Evolutionary conservation across 2,113 vertebrate genomes (phyloP).

Genomic region (Poecilia latipinna): DNA sequence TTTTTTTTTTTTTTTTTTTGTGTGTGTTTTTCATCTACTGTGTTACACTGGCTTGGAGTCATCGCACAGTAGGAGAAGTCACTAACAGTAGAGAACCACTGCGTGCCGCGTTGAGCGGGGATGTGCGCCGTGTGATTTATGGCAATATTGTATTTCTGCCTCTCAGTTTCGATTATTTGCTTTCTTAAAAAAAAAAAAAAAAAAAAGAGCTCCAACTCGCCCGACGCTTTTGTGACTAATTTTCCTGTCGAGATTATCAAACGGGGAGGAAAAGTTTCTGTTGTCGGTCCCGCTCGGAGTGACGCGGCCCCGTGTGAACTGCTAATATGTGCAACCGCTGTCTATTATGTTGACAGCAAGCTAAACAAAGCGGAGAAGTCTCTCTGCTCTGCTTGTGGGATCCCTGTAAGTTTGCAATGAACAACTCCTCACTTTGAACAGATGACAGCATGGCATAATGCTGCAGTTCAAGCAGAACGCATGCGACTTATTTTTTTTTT

Average conservation of each 20-base stretch:
- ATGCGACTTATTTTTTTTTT: not conserved
- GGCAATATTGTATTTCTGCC: slow-evolving; percentile 69
- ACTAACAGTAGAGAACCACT: slow-evolving; percentile 62
- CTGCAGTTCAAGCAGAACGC: slow-evolving; percentile 9
- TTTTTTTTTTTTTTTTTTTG: too few relatives aligned
- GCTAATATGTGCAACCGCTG: slow-evolving; percentile 24
- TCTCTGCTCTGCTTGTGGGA: slow-evolving; percentile 2
- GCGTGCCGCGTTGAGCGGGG: slow-evolving; percentile 55
- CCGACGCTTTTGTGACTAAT: slow-evolving; percentile 47
- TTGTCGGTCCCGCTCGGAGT: slow-evolving; percentile 59
- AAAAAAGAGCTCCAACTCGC: slow-evolving; percentile 35
- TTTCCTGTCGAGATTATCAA: slow-evolving; percentile 59
- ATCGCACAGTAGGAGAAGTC: slow-evolving; percentile 73
- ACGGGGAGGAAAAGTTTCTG: slow-evolving; percentile 53
- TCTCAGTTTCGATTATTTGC: slow-evolving; percentile 66
- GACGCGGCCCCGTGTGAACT: slow-evolving; percentile 41
- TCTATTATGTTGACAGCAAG: slow-evolving; percentile 38
- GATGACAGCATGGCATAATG: slow-evolving; percentile 46
- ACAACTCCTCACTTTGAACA: slow-evolving; percentile 45
- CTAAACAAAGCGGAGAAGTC: slow-evolving; percentile 8
- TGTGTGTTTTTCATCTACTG: slow-evolving; percentile 73
- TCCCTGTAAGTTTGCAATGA: not conserved
- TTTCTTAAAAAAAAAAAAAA: slow-evolving; percentile 55
- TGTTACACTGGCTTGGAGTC: slow-evolving; percentile 73
- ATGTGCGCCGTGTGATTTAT: slow-evolving; percentile 69